Percentiles rank a stretch among this genome's conserved stretches.
phyloP scores from a whole-genome alignment of 2,113 vertebrate species.

The Globicephala melas region DNA sequence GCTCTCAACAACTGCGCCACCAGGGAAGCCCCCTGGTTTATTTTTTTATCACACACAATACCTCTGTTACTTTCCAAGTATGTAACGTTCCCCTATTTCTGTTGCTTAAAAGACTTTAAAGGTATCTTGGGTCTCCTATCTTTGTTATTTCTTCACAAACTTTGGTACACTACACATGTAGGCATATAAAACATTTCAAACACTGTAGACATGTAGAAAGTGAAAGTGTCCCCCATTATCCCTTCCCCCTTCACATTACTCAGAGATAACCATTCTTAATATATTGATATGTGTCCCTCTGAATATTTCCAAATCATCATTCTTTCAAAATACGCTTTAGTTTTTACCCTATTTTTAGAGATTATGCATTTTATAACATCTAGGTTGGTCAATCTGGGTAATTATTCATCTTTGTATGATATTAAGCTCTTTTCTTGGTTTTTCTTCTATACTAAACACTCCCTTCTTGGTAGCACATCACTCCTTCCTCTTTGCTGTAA shows the following conservation, averaged over 20 bases:
- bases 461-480: neutral
- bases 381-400: neutral
- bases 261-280: neutral
- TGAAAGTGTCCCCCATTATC: neutral
- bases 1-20: too few relatives aligned
- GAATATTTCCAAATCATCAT: neutral
- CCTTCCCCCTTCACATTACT: neutral
- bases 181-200: neutral
- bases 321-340: neutral
- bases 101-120: neutral
- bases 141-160: neutral
- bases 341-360: neutral
- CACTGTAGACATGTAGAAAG: neutral
- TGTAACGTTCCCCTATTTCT: neutral
- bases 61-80: neutral
- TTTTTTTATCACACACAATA: neutral
- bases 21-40: too few relatives aligned
- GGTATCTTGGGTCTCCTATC: neutral
- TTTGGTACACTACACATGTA: neutral
- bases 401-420: neutral
- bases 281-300: neutral
- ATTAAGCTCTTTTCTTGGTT: neutral
- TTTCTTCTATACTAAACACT: neutral
- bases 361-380: neutral
- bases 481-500: neutral